Evolutionary conservation across 2,113 vertebrate genomes (phyloP).

Genomic region (Calyptommatus sinebrachiatus): DNA sequence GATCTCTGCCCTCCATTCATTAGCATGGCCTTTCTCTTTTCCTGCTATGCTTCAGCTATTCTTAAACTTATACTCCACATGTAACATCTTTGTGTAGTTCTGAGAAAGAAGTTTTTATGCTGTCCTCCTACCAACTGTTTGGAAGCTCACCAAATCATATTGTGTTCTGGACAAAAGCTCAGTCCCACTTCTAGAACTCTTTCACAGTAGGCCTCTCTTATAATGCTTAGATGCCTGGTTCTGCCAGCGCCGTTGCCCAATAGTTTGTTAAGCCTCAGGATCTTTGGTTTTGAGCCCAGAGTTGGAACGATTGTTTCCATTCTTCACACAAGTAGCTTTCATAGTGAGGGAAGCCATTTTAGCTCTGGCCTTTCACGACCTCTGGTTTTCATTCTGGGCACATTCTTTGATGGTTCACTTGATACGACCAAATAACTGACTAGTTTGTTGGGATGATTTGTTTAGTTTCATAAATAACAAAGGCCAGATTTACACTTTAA

Average conservation of each 20-base stretch:
- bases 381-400: background rate
- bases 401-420: fast-evolving
- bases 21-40: background rate
- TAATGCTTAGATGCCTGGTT: background rate
- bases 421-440: background rate
- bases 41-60: background rate
- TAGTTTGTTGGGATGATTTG: background rate
- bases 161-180: background rate
- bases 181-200: slow-evolving; percentile 9
- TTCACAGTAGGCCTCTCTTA: background rate
- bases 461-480: background rate
- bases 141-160: background rate
- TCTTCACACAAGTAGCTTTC: background rate
- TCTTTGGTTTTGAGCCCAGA: background rate
- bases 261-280: background rate
- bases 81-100: background rate
- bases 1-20: background rate
- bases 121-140: background rate
- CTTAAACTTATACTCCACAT: background rate
- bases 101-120: background rate
- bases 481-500: too few relatives aligned
- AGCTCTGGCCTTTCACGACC: background rate
- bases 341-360: background rate
- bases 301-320: fast-evolving
- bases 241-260: background rate